phyloP scores from a whole-genome alignment of 2,113 vertebrate genomes.

The Pheucticus melanocephalus region DNA sequence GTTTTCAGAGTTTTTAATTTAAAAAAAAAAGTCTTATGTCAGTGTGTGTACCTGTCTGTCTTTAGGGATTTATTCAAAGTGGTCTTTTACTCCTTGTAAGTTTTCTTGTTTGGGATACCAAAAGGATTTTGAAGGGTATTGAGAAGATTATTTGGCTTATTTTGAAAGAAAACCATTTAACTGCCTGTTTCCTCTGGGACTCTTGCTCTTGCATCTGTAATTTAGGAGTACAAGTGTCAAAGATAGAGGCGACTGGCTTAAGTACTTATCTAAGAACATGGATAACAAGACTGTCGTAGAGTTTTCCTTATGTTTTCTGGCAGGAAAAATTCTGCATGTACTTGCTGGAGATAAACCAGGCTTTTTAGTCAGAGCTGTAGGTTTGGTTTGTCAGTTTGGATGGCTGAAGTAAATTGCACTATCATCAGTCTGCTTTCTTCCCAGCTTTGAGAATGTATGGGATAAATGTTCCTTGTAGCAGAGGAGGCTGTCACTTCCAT shows the following conservation, averaged over 20 bases:
- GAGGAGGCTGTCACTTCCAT: not conserved
- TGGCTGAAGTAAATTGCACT: not conserved
- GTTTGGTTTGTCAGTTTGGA: not conserved
- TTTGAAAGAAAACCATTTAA: not conserved
- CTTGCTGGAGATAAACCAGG: not conserved
- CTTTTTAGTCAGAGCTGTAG: not conserved
- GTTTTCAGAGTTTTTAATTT: not conserved
- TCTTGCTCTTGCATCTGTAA: not conserved
- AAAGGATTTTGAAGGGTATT: not conserved
- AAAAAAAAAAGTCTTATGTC: not conserved
- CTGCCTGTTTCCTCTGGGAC: not conserved
- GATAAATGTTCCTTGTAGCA: conserved; percentile 3
- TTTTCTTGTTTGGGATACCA: not conserved
- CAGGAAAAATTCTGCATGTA: not conserved
- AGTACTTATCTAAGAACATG: not conserved
- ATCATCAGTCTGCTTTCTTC: not conserved
- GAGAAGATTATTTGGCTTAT: not conserved
- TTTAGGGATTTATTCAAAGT: not conserved
- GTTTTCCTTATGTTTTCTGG: not conserved
- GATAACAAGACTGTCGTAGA: not conserved
- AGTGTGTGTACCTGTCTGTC: not conserved
- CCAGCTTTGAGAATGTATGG: not conserved
- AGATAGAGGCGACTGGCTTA: not conserved
- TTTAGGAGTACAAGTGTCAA: not conserved
- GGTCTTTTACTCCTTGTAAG: accelerated